Evolutionary conservation across 2,888 invertebrate species (phyloP), one percentile per base, ranked within the genome.

Genomic region (Pomacea canaliculata): DNA sequence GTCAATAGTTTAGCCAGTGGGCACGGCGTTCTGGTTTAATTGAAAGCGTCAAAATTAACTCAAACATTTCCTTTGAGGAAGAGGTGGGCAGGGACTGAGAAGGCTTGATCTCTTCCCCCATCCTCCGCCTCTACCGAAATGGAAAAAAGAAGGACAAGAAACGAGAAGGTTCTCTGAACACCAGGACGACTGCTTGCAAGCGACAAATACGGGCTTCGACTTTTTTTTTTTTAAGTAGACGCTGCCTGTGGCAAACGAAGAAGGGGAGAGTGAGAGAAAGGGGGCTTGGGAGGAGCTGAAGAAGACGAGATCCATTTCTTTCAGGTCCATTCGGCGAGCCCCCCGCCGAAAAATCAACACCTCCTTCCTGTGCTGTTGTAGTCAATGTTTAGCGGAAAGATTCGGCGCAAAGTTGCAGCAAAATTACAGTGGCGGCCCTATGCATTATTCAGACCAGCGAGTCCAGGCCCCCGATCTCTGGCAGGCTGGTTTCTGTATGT

Each of bases 41-140:
- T 73, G 76, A 78, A 76, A 76, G 76, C 71, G 76, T 76, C 76
- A 78, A 78, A 78, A 78, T 78, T 78, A 78, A 76, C 78, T 78
- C 76, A 76, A 76, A 78, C 71, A 76, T 73, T 78, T 76, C 71
- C 76, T 73, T 73, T 71, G 51, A 56, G 51, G 51, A 56, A 56
- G 51, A 56, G 51, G 16, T 37, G 37, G 37, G 37, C 37, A 56
- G 51, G 51, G 51, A 16, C 16, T 10, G 51, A 56, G 51, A 16
- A 56, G 51, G 51, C 16, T 56, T 56, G 51, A 56, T 56, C 51
- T 16, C 51, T 37, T 37, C 37, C 37, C 37, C 37, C 37, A 37
- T 37, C 37, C 37, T 37, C 37, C 37, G 37, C 37, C 37, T 37
- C 37, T 5, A 37, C 37, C 37, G 37, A 16, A 56, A 16, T 56